Conservation (phyloP, 2,888 invertebrate genomes). For the Platycheirus rosarum region DNA sequence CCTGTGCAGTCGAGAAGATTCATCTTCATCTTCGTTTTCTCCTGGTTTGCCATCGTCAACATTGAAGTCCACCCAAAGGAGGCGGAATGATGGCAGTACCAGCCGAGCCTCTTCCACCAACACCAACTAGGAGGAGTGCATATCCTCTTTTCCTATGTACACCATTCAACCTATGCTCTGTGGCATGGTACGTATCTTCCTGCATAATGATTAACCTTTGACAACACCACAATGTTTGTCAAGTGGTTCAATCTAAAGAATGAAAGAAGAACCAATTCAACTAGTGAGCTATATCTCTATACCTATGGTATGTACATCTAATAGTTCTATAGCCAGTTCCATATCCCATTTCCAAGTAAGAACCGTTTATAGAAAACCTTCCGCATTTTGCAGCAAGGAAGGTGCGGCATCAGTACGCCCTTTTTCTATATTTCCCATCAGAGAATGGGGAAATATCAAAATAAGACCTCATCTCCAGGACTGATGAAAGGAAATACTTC, state of each 20-base stretch:
- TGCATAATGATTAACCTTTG: conserved; percentile 74
- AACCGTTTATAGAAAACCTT: conserved; percentile 49
- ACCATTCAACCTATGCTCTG: conserved; percentile 55
- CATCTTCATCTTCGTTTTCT: conserved; percentile 41
- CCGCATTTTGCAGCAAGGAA: conserved; percentile 29
- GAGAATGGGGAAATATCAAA: conserved; percentile 50
- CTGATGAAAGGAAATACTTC: conserved; percentile 46
- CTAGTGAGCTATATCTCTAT: conserved; percentile 4
- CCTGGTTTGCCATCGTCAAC: conserved; percentile 42
- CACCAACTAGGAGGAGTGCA: conserved; percentile 27
- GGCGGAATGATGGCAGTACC: background rate
- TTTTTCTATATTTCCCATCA: background rate
- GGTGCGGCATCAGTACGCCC: conserved; percentile 21
- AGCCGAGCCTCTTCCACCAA: background rate
- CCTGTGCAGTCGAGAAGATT: conserved; percentile 18
- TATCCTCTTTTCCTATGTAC: conserved; percentile 51
- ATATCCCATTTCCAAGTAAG: background rate
- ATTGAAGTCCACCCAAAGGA: conserved; percentile 13
- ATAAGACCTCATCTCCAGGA: conserved; percentile 49
- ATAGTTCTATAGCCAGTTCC: background rate
- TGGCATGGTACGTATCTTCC: conserved; percentile 47
- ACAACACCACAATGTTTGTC: conserved; percentile 71
- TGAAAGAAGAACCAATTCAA: conserved; percentile 36
- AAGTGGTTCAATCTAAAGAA: conserved; percentile 67
- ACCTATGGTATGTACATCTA: background rate